A percentile compares a stretch with the other conserved stretches of the same genome.
Conservation (phyloP, 2,888 invertebrate genomes). For the Portevinia maculata region DNA sequence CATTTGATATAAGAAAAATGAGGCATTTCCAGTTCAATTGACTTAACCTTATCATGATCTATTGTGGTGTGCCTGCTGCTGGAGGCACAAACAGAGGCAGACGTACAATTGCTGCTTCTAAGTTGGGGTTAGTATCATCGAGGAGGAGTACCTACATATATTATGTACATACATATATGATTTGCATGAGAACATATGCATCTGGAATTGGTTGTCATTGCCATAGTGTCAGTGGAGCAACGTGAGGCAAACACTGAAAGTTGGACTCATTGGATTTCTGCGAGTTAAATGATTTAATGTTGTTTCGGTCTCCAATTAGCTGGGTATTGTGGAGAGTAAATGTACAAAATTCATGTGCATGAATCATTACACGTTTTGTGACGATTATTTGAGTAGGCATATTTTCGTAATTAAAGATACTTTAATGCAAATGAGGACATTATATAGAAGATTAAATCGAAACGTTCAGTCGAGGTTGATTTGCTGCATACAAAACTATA, state of each 20-base stretch:
- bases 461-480: neutral
- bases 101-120: constrained; percentile 10
- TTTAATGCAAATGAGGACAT: constrained; percentile 21
- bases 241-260: constrained; percentile 22
- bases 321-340: neutral
- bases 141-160: constrained; percentile 3
- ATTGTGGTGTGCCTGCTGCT: constrained; percentile 26
- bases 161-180: neutral
- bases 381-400: constrained; percentile 24
- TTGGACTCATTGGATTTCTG: constrained; percentile 14
- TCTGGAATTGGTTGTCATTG: constrained; percentile 56
- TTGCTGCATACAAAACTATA: neutral
- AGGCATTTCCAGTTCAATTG: constrained; percentile 56
- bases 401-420: constrained; percentile 22
- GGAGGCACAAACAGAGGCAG: constrained; percentile 6
- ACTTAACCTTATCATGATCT: constrained; percentile 65
- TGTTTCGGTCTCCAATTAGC: neutral
- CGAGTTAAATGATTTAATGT: constrained; percentile 16
- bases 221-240: constrained; percentile 64
- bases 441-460: constrained; percentile 19
- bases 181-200: constrained; percentile 47
- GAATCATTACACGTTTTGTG: constrained; percentile 10
- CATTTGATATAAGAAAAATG: constrained; percentile 41
- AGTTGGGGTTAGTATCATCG: constrained; percentile 14
- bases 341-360: constrained; percentile 23